phyloP scores from a whole-genome alignment of 2,888 invertebrate genomes.

The Microctonus hyperodae region DNA sequence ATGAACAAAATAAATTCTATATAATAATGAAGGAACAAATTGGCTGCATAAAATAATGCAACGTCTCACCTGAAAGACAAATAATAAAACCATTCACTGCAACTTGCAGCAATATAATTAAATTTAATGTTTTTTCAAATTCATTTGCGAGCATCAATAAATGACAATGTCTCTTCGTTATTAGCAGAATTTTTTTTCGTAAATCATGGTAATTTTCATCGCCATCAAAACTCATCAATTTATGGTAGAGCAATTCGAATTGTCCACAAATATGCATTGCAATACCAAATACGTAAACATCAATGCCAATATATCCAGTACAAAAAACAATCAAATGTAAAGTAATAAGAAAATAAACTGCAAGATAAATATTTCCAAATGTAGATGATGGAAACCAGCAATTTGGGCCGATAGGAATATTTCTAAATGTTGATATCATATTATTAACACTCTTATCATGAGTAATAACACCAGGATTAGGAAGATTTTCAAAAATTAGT shows the following conservation, averaged over 20 bases:
- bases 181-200: conserved; percentile 9
- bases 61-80: conserved; percentile 26
- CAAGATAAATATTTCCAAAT: conserved; percentile 18
- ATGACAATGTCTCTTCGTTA: conserved; percentile 30
- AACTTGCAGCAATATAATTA: conserved; percentile 35
- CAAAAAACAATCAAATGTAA: conserved; percentile 27
- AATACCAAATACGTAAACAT: conserved; percentile 35
- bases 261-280: conserved; percentile 37
- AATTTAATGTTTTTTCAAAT: conserved; percentile 36
- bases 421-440: not conserved
- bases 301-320: conserved; percentile 31
- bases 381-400: conserved; percentile 29
- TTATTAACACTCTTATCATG: not conserved
- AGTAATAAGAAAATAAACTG: conserved; percentile 27
- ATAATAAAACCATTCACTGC: conserved; percentile 33
- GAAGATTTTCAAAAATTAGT: conserved; percentile 21
- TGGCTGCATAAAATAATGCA: not conserved
- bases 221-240: conserved; percentile 27
- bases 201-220: conserved; percentile 10
- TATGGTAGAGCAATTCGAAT: conserved; percentile 26
- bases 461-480: not conserved
- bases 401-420: conserved; percentile 34
- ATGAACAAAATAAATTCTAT: not conserved
- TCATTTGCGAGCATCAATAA: conserved; percentile 30
- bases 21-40: not conserved